These are phyloP conservation scores for Turritopsis dohrnii DNA, from an alignment of 30 jellyfish, hydroid and myxozoan genomes.

Conservation along the genomic window DNA sequence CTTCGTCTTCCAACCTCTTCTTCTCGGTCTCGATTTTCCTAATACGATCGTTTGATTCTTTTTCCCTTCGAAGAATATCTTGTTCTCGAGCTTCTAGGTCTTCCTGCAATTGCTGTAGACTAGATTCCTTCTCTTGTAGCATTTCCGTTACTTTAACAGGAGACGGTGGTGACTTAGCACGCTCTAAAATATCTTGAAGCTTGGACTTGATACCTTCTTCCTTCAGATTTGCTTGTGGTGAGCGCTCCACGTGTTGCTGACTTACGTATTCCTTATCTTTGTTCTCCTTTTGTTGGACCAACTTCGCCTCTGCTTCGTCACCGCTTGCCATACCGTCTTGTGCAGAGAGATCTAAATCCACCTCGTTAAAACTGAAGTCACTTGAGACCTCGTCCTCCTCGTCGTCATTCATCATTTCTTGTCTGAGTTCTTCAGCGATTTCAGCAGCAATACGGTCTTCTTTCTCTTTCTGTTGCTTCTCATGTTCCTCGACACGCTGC, in stretches of 20 bases:
- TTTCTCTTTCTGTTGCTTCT: background rate
- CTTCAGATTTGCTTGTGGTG: conserved; percentile 9
- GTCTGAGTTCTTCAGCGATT: conserved; percentile 14
- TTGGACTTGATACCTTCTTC: conserved; percentile 24
- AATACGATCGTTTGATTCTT: background rate
- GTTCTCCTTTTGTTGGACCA: conserved; percentile 28
- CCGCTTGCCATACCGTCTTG: background rate
- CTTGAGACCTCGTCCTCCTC: background rate
- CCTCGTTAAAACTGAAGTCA: background rate
- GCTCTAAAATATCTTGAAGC: background rate
- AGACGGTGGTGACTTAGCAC: conserved; percentile 14
- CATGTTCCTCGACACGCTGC: conserved; percentile 2
- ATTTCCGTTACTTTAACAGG: background rate
- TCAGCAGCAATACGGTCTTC: conserved; percentile 4
- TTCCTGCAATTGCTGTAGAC: background rate
- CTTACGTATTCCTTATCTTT: conserved; percentile 29
- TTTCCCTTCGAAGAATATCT: background rate
- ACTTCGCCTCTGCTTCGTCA: conserved; percentile 32
- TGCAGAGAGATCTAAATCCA: background rate
- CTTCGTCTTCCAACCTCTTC: conserved; percentile 3
- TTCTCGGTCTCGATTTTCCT: conserved; percentile 4
- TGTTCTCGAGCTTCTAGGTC: background rate
- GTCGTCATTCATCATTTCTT: conserved; percentile 4
- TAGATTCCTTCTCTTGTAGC: background rate
- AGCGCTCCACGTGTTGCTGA: background rate